Evolutionary conservation across 37 sponge, comb jelly and placozoan genomes (phyloP), one percentile per base, ranked within the genome.

Genomic region (Spongilla lacustris): DNA sequence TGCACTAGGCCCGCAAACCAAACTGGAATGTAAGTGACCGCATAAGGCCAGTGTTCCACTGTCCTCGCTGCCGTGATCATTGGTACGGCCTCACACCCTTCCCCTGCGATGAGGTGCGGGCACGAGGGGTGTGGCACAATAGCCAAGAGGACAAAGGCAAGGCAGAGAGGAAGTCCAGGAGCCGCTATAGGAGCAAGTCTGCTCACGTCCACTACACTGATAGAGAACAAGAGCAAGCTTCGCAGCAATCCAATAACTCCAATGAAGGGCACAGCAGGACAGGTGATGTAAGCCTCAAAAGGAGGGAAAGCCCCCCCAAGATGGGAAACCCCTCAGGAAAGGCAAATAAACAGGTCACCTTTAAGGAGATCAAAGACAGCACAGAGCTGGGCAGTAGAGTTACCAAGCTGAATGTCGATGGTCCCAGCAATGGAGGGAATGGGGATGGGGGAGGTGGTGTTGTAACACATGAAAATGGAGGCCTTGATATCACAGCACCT

Each of bases 31-130:
- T 91, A 66, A 93, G 96, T 27, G 93, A 90, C 25, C 81, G 88
- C 24, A 83, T 71, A 34, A 90, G 90, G 8, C 93, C 96, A 24
- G 68, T 67, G 28, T 96, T 92, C 48, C 96, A 96, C 70, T 96
- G 96, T 38, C 89, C 88, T 21, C 85, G 96, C 2, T 96, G 96
- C 41, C 37, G 93, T 35, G 96, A 96, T 69, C 96, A 92, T 80
- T 95, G 90, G 91, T 95, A 95, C 36, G 93, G 93, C 23, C 50
- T 95, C 23, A 92, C 89, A 0, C 41, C 84, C 38, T 81, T 72
- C 30, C 96, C 93, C 4, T 95, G 96, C 33, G 93, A 95, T 41
- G 96, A 95, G 27, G 93, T 92, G 69, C 78, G 87, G 29, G 93
- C 93, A 3, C 41, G 90, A 68, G 94, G 94, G 36, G 71, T 89